Evolutionary conservation across 2,888 invertebrate genomes (phyloP).

Genomic region (Anticlea derivata): DNA sequence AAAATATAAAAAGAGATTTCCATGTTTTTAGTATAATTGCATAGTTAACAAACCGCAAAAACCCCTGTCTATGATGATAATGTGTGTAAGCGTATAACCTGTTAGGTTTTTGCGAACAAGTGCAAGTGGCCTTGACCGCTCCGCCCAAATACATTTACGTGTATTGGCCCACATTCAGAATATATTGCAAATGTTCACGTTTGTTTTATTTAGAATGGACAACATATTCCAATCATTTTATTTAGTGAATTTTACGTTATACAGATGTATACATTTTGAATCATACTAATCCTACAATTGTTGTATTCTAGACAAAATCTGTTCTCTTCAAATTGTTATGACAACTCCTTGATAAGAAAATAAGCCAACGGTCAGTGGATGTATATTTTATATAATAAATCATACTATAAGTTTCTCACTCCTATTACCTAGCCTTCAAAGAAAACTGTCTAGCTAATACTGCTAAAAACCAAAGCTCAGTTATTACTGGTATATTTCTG

Average conservation of each 20-base stretch:
- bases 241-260: too few species aligned
- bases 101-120: constrained; percentile 74
- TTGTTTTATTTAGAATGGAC: constrained; percentile 26
- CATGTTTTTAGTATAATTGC: too few species aligned
- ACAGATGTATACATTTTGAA: too few species aligned
- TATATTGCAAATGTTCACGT: constrained; percentile 28
- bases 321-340: too few species aligned
- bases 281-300: too few species aligned
- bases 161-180: constrained; percentile 47
- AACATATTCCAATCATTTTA: too few species aligned
- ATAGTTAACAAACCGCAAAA: constrained; percentile 36
- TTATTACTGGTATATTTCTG: neutral
- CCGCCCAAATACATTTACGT: constrained; percentile 55
- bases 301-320: too few species aligned
- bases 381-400: too few species aligned
- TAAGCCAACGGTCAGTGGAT: too few species aligned
- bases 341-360: too few species aligned
- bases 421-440: neutral
- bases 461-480: neutral
- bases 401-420: too few species aligned
- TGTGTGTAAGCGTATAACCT: constrained; percentile 65
- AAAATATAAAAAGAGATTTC: too few species aligned
- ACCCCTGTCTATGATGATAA: constrained; percentile 43
- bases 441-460: neutral
- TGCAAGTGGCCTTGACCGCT: constrained; percentile 74